Conservation (phyloP, 2,113 vertebrate genomes). For the Pterophyllum scalare region DNA sequence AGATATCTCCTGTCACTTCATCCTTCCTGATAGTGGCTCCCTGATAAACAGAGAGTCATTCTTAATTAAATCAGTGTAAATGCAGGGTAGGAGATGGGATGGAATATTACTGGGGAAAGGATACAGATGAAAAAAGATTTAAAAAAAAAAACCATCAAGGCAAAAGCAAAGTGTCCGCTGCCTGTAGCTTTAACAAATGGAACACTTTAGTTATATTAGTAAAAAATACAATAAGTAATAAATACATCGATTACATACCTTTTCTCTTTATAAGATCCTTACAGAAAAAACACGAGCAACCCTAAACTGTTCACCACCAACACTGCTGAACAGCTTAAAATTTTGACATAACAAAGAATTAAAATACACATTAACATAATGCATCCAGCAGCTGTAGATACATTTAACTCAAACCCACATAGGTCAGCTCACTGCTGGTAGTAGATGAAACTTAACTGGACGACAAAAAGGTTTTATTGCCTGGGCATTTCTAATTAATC, state of each 20-base stretch:
- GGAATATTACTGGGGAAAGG: too few relatives aligned
- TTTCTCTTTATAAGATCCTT: not conserved
- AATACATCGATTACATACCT: not conserved
- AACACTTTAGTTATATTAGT: not conserved
- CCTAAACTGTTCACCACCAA: not conserved
- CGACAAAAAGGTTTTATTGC: not conserved
- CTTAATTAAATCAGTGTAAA: not conserved
- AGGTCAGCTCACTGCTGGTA: not conserved
- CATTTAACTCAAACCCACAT: not conserved
- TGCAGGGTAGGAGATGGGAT: not conserved
- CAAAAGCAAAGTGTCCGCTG: not conserved
- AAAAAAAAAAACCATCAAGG: not conserved
- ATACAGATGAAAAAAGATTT: not conserved
- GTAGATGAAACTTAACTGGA: not conserved
- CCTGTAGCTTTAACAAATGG: not conserved
- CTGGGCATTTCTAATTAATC: not conserved
- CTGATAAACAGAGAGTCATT: slow-evolving; percentile 69
- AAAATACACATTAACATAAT: not conserved
- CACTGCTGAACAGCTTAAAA: not conserved
- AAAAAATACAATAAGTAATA: not conserved
- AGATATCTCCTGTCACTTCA: slow-evolving; percentile 88
- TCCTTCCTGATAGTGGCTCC: slow-evolving; percentile 93
- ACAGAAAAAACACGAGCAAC: not conserved
- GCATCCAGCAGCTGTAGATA: not conserved
- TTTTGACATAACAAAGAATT: not conserved